Conservation (phyloP, 2,797 vertebrate genomes). For the Mormyrops boulengeri region DNA sequence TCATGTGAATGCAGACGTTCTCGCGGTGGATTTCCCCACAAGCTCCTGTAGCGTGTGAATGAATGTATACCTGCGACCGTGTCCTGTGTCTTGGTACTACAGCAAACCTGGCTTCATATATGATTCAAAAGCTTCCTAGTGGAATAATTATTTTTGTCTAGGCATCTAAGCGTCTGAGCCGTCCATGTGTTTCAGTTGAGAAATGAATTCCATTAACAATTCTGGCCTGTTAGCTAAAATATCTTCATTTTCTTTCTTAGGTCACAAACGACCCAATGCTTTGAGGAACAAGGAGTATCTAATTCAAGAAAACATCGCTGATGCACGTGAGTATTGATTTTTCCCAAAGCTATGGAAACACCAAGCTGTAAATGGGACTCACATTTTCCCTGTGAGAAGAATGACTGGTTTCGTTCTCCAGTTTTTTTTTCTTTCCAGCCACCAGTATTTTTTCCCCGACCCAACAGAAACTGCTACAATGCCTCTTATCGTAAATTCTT, state of each 20-base stretch:
- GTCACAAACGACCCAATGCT: not conserved
- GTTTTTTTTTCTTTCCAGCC: not conserved
- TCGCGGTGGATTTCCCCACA: not conserved
- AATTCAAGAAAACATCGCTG: not conserved
- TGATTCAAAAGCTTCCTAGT: not conserved
- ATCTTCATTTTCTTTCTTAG: not conserved
- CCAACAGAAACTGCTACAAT: not conserved
- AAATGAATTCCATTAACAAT: not conserved
- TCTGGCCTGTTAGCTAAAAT: not conserved
- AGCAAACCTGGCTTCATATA: not conserved
- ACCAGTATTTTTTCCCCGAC: not conserved
- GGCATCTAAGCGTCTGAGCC: not conserved
- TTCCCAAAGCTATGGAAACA: not conserved
- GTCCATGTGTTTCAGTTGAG: not conserved
- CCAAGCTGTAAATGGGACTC: not conserved
- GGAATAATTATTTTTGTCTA: not conserved
- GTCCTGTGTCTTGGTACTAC: not conserved
- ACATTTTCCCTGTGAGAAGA: not conserved
- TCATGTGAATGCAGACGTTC: not conserved
- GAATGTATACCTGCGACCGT: not conserved
- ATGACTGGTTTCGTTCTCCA: not conserved
- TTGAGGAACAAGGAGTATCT: not conserved
- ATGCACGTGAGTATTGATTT: slow-evolving; percentile 9
- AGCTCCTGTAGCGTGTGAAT: not conserved
- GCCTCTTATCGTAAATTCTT: not conserved